Base-by-base conservation (phyloP, 2,888 invertebrate genomes). In the Parasteatoda lunata region DNA sequence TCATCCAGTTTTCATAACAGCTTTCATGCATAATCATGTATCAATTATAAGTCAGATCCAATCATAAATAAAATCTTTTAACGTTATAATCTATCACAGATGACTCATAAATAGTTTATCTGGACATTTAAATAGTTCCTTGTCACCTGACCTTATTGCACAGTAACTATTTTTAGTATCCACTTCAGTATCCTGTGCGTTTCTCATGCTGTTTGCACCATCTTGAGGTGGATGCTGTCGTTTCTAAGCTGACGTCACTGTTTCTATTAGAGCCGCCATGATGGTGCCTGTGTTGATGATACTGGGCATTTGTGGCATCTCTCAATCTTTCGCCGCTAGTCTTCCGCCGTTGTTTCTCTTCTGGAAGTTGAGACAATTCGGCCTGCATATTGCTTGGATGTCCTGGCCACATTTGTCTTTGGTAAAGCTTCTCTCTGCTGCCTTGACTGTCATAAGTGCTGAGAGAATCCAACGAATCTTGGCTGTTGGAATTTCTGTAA, bases 361-460 rank as follows among this genome's bases (percentile, higher is more conserved):
- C 77, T 3, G 54, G 9, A 6, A 48, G 77, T 1, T 75, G 71
- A 13, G 59, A 9, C 59, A 59, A 3, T n/a, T n/a, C 59, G 11
- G 72, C 68, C 9, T 79, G 83, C 11, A 72, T 66, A n/a, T 49
- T 79, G 1, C 59, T 54, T 0, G 88, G 83, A 45, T 88, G 88
- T 65, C 88, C 83, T 47, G 75, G 73, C 79, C 79, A 80, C n/a
- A 47, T 66, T 47, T 88, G 88, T n/a, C 77, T 77, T 47, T 88
- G 82, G 59, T 88, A 88, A 9, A 88, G 71, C 51, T 81, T 88
- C 48, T 88, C 88, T 69, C 88, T 30, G 52, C 88, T 88, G 45
- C 88, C 88, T 45, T 73, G 82, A 15, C 83, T 88, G 52, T 88
- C 88, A 48, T 88, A 88, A 11, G 88, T 88, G 54, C 88, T 88